Percentiles rank a stretch among this genome's conserved stretches.
Evolutionary conservation across 2,113 vertebrate genomes (phyloP).

Genomic region (Symphodus melops): DNA sequence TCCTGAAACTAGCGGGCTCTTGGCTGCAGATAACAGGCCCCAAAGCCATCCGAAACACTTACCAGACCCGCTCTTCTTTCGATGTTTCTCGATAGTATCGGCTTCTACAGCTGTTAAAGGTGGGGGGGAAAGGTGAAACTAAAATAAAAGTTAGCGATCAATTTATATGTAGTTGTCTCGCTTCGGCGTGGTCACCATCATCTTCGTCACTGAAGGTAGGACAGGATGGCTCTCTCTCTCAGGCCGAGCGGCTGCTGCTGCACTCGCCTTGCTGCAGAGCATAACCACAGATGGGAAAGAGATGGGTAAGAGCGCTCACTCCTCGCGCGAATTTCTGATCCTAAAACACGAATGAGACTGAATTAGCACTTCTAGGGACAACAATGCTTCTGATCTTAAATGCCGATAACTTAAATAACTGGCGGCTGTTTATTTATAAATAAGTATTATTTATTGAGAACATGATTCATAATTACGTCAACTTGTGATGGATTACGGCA

Average conservation of each 20-base stretch:
- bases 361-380: no score
- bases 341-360: background rate
- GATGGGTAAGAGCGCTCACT: conserved; percentile 14
- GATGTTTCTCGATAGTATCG: conserved; percentile 31
- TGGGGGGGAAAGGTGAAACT: background rate
- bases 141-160: background rate
- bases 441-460: no score
- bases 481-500: no score
- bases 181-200: conserved; percentile 44
- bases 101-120: background rate
- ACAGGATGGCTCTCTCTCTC: conserved; percentile 65
- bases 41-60: conserved; percentile 52
- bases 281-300: conserved; percentile 6
- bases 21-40: conserved; percentile 55
- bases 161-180: conserved; percentile 45
- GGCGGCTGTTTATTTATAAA: no score
- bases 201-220: conserved; percentile 45
- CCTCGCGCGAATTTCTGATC: background rate
- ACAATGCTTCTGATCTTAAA: no score
- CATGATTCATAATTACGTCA: no score
- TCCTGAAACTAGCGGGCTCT: conserved; percentile 75
- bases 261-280: conserved; percentile 67
- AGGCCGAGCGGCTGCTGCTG: conserved; percentile 47
- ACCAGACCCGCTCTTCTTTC: conserved; percentile 69
- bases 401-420: no score